phyloP scores from a whole-genome alignment of 2,888 invertebrate genomes.

The Pachydiplax longipennis region DNA sequence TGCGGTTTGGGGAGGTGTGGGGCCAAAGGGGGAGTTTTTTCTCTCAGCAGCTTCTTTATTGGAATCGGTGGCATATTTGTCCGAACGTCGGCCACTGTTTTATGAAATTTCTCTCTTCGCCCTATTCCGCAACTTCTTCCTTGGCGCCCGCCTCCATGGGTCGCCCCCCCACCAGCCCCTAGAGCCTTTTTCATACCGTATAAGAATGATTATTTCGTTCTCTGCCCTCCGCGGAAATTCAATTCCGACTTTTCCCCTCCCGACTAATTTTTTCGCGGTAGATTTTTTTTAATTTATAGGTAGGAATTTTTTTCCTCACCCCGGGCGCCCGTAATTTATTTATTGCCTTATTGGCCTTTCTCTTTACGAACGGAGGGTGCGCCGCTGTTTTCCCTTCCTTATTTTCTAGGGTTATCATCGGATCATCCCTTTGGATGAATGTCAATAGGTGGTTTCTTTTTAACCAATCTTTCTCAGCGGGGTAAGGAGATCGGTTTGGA shows the following conservation, averaged over 20 bases:
- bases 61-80: slow-evolving; percentile 42
- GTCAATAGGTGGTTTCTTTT: background rate
- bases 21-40: background rate
- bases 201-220: slow-evolving; percentile 41
- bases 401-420: background rate
- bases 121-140: background rate
- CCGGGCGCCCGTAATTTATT: background rate
- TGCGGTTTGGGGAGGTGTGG: background rate
- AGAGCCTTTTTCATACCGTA: background rate
- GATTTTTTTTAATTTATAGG: background rate
- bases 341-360: slow-evolving; percentile 2
- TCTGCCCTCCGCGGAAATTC: slow-evolving; percentile 10
- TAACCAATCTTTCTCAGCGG: background rate
- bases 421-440: background rate
- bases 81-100: slow-evolving; percentile 32
- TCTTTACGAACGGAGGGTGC: background rate
- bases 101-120: background rate
- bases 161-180: background rate
- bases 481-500: background rate
- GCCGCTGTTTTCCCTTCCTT: background rate
- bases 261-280: background rate
- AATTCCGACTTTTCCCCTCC: background rate
- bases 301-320: background rate
- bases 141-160: background rate
- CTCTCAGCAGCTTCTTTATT: slow-evolving; percentile 4